Evolutionary conservation across 2,888 invertebrate species (phyloP).

Genomic region (Hirtodrosophila histrioides): DNA sequence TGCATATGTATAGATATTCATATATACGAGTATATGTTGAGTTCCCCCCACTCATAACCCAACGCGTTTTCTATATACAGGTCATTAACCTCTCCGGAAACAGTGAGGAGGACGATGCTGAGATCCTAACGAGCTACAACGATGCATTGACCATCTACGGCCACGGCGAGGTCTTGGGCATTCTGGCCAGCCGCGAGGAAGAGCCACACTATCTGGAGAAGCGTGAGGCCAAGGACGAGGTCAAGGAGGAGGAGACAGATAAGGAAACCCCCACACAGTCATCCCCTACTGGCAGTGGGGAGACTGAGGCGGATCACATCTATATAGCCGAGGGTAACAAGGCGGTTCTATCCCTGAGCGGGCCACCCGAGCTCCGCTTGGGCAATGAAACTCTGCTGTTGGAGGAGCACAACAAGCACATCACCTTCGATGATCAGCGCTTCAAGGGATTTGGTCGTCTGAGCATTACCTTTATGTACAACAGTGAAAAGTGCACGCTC

Average conservation of each 20-base stretch:
- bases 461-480: conserved; percentile 78
- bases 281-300: conserved; percentile 51
- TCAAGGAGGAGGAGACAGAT: conserved; percentile 51
- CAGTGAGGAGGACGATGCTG: conserved; percentile 87
- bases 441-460: conserved; percentile 76
- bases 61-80: conserved; percentile 74
- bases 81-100: conserved; percentile 85
- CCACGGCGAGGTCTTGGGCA: conserved; percentile 86
- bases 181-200: conserved; percentile 85
- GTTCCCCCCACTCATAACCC: neutral
- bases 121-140: conserved; percentile 86
- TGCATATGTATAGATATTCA: neutral
- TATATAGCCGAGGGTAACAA: conserved; percentile 86
- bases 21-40: neutral
- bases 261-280: conserved; percentile 79
- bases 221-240: conserved; percentile 76
- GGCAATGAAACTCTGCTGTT: conserved; percentile 66
- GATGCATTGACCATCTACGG: conserved; percentile 87
- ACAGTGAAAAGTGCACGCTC: conserved; percentile 85
- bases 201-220: conserved; percentile 81
- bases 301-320: conserved; percentile 85
- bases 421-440: conserved; percentile 81
- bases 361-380: conserved; percentile 85
- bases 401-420: conserved; percentile 74
- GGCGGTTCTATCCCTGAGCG: conserved; percentile 86